Evolutionary conservation across 2,888 invertebrate species (phyloP), one percentile per base, ranked within the genome.

Genomic region (Gari tellinella): DNA sequence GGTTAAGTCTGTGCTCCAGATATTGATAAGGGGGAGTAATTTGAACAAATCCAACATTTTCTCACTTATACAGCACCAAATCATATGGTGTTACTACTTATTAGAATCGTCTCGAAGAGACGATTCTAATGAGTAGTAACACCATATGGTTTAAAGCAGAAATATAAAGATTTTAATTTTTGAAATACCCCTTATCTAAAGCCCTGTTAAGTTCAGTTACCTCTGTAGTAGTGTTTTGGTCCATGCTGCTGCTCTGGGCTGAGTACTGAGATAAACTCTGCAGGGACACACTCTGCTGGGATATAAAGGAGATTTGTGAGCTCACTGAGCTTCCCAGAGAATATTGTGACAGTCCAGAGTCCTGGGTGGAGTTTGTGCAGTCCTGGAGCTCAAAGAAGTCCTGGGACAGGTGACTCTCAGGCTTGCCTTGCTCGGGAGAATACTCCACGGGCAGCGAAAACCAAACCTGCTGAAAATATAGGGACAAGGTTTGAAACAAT

Each of bases 381-480:
- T 66, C 70, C 38, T 38, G 41, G 4, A 76, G 49, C 21, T 21
- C 37, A 0, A 38, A 41, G 46, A 76, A 70, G 57, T 70, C 63
- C 21, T 62, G 41, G 45, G 52, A 67, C 17, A 41, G n/a, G 10
- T 57, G 57, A 49, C 52, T 67, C 25, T 26, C 43, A 0, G 53
- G 63, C 52, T 70, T 63, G n/a, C 38, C 49, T n/a, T 49, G 45
- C 17, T 70, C 70, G 1, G 72, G 62, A 14, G 77, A 77, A 31
- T 40, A 66, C 45, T 77, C 77, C 38, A 60, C 68, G 17, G 68
- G 77, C 58, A 77, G 57, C 31, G 65, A 43, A 63, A 77, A 77
- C 77, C 77, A 77, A 41, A 77, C 77, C 60, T 77, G 57, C 31
- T 25, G 43, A 8, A 49, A n/a, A n/a, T n/a, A n/a, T n/a, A n/a